phyloP scores from a whole-genome alignment of 2,888 invertebrate genomes.

The Zele albiditarsus region DNA sequence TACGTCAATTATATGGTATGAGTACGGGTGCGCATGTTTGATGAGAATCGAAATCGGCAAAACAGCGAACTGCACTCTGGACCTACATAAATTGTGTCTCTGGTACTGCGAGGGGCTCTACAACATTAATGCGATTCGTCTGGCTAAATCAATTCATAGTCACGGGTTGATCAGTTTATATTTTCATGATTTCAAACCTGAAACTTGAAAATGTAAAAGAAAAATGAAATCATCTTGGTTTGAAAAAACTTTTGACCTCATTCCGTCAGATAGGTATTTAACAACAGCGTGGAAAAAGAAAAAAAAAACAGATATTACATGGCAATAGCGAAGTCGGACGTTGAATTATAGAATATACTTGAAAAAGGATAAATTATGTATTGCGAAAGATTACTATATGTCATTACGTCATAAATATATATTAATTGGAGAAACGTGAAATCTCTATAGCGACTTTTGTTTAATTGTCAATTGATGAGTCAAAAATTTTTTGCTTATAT shows the following conservation, averaged over 20 bases:
- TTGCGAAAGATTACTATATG: neutral
- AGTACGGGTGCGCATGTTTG: conserved; percentile 59
- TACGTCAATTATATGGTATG: conserved; percentile 12
- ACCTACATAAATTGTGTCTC: conserved; percentile 62
- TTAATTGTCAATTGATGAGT: neutral
- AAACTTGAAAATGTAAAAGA: neutral
- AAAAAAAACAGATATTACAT: neutral
- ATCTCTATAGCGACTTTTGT: neutral
- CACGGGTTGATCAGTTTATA: neutral
- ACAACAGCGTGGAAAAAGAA: neutral
- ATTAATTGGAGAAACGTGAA: neutral
- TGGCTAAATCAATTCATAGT: neutral
- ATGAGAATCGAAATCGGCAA: conserved; percentile 62
- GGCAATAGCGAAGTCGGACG: no score
- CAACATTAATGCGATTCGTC: conserved; percentile 44
- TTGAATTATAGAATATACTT: neutral
- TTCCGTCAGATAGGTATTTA: neutral
- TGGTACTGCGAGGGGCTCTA: conserved; percentile 37
- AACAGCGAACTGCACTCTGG: conserved; percentile 69
- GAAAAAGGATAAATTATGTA: neutral
- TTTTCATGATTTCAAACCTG: neutral
- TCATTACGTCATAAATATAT: neutral
- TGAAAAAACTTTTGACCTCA: neutral
- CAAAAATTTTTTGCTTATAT: neutral
- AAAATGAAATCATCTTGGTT: neutral